phyloP scores from a whole-genome alignment of 2,888 invertebrate genomes.

The Camponotus fellah region DNA sequence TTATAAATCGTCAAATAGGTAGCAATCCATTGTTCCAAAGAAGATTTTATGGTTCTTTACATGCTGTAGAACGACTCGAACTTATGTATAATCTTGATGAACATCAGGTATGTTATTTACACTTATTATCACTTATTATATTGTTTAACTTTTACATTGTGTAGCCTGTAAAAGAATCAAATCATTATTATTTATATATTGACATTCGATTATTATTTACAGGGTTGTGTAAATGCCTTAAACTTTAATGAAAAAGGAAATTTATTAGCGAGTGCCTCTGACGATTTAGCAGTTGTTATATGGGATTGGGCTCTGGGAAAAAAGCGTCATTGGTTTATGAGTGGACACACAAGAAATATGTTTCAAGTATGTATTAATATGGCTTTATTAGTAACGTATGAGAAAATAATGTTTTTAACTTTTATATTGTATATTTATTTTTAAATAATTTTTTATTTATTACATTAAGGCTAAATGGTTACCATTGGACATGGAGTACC shows the following conservation, averaged over 20 bases:
- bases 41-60: conserved; percentile 93
- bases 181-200: conserved; percentile 28
- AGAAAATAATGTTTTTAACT: neutral
- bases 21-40: conserved; percentile 89
- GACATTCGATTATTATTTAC: conserved; percentile 38
- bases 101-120: conserved; percentile 87
- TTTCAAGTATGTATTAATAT: conserved; percentile 90
- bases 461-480: conserved; percentile 92
- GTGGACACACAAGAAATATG: conserved; percentile 95
- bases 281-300: conserved; percentile 94
- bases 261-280: conserved; percentile 95
- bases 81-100: conserved; percentile 91
- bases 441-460: conserved; percentile 27
- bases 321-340: conserved; percentile 90
- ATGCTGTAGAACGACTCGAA: conserved; percentile 93
- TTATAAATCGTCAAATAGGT: conserved; percentile 90
- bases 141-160: neutral
- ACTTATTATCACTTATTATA: neutral
- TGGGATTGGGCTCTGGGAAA: conserved; percentile 96
- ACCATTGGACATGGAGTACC: conserved; percentile 92
- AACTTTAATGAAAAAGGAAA: conserved; percentile 94
- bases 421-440: conserved; percentile 1
- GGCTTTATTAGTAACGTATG: neutral
- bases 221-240: conserved; percentile 96
- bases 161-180: neutral